Conservation (phyloP, 2,888 invertebrate species). For the Hyposoter dolosus region DNA sequence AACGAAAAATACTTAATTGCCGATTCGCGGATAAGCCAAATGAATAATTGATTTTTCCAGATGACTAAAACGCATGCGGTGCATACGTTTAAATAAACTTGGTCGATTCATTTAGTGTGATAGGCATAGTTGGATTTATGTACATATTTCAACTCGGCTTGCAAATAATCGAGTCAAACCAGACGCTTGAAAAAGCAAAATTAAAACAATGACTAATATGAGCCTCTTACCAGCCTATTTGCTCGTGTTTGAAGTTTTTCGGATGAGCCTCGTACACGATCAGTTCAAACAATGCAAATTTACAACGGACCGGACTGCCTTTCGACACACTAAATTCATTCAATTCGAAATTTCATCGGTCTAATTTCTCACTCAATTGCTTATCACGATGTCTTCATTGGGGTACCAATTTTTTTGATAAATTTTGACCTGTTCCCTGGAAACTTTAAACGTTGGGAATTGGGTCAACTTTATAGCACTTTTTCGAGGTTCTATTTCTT, state of each 20-base stretch:
- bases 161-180: slow-evolving; percentile 1
- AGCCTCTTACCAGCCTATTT: neutral
- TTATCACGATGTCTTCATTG: neutral
- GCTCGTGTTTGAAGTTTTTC: slow-evolving; percentile 19
- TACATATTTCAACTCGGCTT: neutral
- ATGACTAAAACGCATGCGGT: neutral
- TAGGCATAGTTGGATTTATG: neutral
- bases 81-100: neutral
- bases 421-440: neutral
- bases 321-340: slow-evolving; percentile 33
- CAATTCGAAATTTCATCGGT: neutral
- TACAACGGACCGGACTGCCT: slow-evolving; percentile 9
- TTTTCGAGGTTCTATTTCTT: neutral
- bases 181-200: slow-evolving; percentile 9
- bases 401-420: neutral
- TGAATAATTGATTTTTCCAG: slow-evolving; percentile 44
- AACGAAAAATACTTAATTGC: slow-evolving; percentile 28
- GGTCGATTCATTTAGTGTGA: neutral
- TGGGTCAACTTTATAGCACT: neutral
- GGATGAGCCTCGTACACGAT: neutral
- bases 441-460: neutral
- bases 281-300: slow-evolving; percentile 55
- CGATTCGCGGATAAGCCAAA: slow-evolving; percentile 25
- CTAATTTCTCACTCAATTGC: slow-evolving; percentile 28
- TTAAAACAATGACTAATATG: slow-evolving; percentile 3